These are phyloP conservation scores for Syngnathoides biaculeatus DNA, from an alignment of 2,113 vertebrate species.

Conservation along the genomic window DNA sequence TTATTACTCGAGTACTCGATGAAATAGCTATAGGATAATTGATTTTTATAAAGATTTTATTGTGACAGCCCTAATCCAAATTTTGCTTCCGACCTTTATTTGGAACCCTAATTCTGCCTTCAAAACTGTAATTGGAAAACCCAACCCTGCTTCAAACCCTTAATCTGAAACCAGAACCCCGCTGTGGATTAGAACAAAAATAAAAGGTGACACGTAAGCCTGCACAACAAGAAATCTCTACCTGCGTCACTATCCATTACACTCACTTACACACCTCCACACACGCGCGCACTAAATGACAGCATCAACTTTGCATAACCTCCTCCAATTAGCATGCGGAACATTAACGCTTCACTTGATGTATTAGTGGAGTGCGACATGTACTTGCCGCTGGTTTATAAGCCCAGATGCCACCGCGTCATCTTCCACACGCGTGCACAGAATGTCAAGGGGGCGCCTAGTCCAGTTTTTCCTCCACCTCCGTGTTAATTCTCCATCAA, in stretches of 20 bases:
- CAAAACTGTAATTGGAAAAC: not conserved
- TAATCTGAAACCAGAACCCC: not conserved
- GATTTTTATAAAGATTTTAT: too few relatives aligned
- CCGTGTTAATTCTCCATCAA: slow-evolving; percentile 43
- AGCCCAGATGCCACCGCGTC: slow-evolving; percentile 49
- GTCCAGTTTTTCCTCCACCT: not conserved
- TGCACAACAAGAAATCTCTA: not conserved
- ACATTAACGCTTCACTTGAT: slow-evolving; percentile 56
- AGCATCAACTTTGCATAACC: slow-evolving; percentile 11
- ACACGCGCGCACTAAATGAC: slow-evolving; percentile 1
- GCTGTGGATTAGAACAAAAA: not conserved
- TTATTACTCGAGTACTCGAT: too few relatives aligned
- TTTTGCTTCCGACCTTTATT: too few relatives aligned
- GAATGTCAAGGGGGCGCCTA: slow-evolving; percentile 46
- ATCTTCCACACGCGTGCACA: slow-evolving; percentile 33
- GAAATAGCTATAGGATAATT: too few relatives aligned
- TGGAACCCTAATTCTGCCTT: not conserved
- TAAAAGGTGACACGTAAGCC: not conserved
- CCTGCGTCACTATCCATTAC: slow-evolving; percentile 48
- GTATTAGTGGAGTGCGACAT: slow-evolving; percentile 51
- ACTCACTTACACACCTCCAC: slow-evolving; percentile 2
- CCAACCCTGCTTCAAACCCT: not conserved
- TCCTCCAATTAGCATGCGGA: slow-evolving; percentile 36
- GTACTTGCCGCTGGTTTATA: slow-evolving; percentile 45
- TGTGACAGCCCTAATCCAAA: too few relatives aligned